Evolutionary conservation across 2,797 vertebrate genomes (phyloP).

Genomic region (Cyprinella venusta): DNA sequence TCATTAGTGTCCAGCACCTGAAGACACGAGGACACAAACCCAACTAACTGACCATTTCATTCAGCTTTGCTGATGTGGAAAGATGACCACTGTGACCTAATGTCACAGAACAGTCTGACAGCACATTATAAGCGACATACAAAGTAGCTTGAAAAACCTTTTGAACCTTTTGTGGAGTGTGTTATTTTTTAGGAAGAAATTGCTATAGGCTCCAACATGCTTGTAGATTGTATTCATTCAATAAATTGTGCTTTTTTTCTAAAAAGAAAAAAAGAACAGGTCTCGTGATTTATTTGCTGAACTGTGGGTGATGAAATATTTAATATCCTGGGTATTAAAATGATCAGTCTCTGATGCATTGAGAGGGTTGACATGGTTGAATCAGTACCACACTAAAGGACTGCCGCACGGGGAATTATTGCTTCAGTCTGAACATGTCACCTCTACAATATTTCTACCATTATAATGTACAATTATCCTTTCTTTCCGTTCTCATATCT

Average conservation of each 20-base stretch:
- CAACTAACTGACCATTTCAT: conserved; percentile 28
- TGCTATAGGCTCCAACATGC: conserved; percentile 35
- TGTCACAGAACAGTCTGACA: neutral
- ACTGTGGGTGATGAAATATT: conserved; percentile 58
- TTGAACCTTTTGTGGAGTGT: conserved; percentile 7
- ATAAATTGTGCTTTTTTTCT: conserved; percentile 59
- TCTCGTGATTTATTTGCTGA: conserved; percentile 58
- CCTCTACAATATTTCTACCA: conserved; percentile 27
- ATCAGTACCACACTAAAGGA: conserved; percentile 43
- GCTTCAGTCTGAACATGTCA: conserved; percentile 37
- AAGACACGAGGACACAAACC: conserved; percentile 9
- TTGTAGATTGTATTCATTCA: conserved; percentile 56
- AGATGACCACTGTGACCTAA: conserved; percentile 28
- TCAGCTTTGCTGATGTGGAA: conserved; percentile 17
- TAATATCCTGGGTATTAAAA: conserved; percentile 61
- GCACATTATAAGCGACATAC: neutral
- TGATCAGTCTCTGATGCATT: conserved; percentile 54
- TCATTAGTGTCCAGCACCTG: conserved; percentile 34
- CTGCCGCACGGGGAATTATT: conserved; percentile 39
- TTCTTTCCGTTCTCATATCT: conserved; percentile 6
- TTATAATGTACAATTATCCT: conserved; percentile 36
- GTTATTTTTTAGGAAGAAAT: conserved; percentile 36
- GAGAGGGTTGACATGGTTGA: conserved; percentile 46
- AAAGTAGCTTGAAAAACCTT: conserved; percentile 9
- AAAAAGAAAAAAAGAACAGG: conserved; percentile 19